These are phyloP conservation scores for Tonatia bakeri DNA, from an alignment of 2,113 vertebrate genomes.

Conservation along the genomic window DNA sequence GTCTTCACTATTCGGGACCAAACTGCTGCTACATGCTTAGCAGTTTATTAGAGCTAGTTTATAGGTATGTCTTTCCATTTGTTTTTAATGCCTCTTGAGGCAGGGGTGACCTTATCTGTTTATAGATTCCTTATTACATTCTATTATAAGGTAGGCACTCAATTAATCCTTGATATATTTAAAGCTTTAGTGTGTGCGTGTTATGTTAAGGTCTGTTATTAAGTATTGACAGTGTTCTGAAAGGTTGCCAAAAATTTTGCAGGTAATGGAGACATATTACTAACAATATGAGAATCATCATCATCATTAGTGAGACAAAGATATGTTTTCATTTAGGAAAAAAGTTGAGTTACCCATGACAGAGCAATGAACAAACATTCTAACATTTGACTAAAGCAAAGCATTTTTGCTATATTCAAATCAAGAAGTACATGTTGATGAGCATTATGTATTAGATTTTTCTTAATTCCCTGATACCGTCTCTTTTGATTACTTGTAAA, in stretches of 20 bases:
- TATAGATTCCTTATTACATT: background rate
- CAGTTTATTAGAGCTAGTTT: background rate
- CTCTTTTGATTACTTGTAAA: background rate
- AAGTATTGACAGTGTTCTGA: background rate
- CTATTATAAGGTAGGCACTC: background rate
- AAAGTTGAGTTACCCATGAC: background rate
- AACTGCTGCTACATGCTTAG: background rate
- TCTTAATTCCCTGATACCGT: background rate
- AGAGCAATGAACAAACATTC: background rate
- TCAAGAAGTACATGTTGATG: background rate
- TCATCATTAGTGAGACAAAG: background rate
- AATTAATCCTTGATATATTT: background rate
- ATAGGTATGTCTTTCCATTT: background rate
- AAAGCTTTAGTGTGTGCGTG: background rate
- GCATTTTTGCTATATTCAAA: background rate
- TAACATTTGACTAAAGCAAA: background rate
- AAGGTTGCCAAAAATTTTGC: background rate
- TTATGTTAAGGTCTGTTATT: background rate
- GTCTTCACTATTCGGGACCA: background rate
- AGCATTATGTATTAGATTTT: background rate
- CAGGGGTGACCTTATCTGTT: background rate
- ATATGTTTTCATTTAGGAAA: background rate
- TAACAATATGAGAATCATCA: background rate
- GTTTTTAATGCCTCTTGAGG: background rate
- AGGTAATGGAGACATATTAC: background rate